Base-by-base conservation (phyloP, 2,797 vertebrate genomes). In the Schizopygopsis pylzovi region DNA sequence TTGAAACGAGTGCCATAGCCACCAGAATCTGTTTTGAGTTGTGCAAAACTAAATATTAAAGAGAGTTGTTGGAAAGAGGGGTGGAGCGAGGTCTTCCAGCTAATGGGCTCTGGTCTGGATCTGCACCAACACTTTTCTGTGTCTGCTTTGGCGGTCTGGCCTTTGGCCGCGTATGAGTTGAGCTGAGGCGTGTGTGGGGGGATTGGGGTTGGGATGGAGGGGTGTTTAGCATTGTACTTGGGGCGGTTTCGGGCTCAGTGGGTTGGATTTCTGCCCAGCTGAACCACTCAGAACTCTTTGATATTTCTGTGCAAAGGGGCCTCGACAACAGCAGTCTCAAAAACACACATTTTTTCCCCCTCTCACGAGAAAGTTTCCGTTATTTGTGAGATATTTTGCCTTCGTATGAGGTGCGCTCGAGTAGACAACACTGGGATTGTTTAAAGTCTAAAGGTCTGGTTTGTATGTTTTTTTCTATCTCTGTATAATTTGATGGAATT, bases 111-210 rank as follows among this genome's bases (percentile, higher is more conserved):
- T 91, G 90, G 87, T 91, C 92, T 95, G 93, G 93, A 94, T 91
- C 87, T 84, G 88, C 41, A 94, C 93, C 93, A 95, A 87, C 84
- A 79, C 85, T 88, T 94, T 89, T 93, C 89, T 87, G 85, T 91
- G 88, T 84, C 81, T 86, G 87, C 90, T 90, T 89, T 90, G 91
- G 91, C 93, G 92, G 90, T 86, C 92, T 93, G 93, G 92, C 91
- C 82, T 41, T 22, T 45, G 88, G 92, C 91, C 83, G 86, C 86
- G 89, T 86, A 86, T 86, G 85, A 76, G 52, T 41, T 72, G 75
- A 61, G 61, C 75, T 52, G 70, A 43, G 78, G 83, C 61, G 43
- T 63, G 86, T 68, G 25, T 63, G 76, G 79, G 65, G 78, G 65
- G 33, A 25, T 56, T 70, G 56, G 80, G 56, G 41, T 67, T 72